Percentiles rank a stretch among this genome's conserved stretches.
phyloP scores from a whole-genome alignment of 2,113 vertebrate genomes.

The Pica pica region DNA sequence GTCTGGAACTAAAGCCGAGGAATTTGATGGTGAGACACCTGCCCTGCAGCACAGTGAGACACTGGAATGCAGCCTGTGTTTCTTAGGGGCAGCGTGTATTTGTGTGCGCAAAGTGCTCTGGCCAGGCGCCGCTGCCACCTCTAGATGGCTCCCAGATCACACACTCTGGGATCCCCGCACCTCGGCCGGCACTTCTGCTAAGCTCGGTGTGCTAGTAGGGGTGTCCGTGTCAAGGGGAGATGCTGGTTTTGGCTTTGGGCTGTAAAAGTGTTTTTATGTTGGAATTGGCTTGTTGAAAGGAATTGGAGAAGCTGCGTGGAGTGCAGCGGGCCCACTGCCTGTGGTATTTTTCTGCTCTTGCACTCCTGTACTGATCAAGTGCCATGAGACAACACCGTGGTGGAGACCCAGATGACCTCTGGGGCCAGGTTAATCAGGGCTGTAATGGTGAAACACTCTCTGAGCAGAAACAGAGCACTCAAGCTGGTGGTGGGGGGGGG shows the following conservation, averaged over 20 bases:
- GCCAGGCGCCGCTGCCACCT: not conserved
- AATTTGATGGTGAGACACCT: not conserved
- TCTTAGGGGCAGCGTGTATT: not conserved
- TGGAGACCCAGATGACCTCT: not conserved
- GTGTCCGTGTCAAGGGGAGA: not conserved
- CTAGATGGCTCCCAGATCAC: slow-evolving; percentile 16
- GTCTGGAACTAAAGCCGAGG: not conserved
- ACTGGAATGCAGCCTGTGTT: not conserved
- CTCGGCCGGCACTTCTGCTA: not conserved
- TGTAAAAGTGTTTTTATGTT: not conserved
- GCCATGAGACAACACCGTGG: not conserved
- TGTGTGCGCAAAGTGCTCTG: not conserved
- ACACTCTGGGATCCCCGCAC: too few species aligned
- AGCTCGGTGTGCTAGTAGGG: not conserved
- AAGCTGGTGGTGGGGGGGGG: not conserved
- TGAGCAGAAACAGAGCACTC: not conserved
- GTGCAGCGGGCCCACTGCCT: not conserved
- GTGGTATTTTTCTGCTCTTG: not conserved
- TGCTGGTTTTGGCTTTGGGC: not conserved
- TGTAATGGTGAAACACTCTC: not conserved
- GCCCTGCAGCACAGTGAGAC: not conserved
- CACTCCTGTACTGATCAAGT: not conserved
- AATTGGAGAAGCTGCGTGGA: not conserved
- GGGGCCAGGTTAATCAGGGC: not conserved
- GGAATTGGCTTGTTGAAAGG: not conserved